A percentile compares a stretch with the other conserved stretches of the same genome.
These are phyloP conservation scores for Gallinago stenura DNA, from an alignment of 2,797 vertebrate genomes.

Conservation along the genomic window DNA sequence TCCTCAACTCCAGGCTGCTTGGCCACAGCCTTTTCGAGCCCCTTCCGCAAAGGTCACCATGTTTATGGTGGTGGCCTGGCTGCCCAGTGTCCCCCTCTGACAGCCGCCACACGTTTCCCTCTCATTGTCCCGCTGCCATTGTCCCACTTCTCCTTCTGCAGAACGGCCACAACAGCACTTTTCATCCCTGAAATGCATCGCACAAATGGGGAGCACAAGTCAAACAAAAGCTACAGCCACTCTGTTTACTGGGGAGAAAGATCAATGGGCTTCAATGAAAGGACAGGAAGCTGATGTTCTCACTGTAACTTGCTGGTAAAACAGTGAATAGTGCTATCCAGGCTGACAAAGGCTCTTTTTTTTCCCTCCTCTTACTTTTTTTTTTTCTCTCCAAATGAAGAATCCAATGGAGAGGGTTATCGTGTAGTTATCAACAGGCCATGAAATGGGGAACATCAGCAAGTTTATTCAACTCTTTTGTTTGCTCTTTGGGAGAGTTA, in stretches of 20 bases:
- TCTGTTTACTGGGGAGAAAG: conserved; percentile 72
- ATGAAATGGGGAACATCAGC: conserved; percentile 67
- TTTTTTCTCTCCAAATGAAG: conserved; percentile 51
- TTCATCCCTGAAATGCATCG: conserved; percentile 55
- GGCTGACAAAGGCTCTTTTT: conserved; percentile 68
- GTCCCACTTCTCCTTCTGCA: conserved; percentile 41
- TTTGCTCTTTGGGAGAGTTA: conserved; percentile 7
- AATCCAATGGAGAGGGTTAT: conserved; percentile 57
- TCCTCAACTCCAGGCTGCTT: background rate
- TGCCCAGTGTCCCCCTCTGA: background rate
- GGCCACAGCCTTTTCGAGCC: background rate
- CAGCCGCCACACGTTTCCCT: background rate
- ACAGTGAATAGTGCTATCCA: conserved; percentile 61
- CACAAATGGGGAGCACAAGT: conserved; percentile 58
- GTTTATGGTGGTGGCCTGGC: background rate
- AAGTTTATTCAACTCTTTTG: conserved; percentile 52
- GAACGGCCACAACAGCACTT: conserved; percentile 66
- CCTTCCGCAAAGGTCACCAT: background rate
- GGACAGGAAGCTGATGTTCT: conserved; percentile 76
- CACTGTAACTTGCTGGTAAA: conserved; percentile 72
- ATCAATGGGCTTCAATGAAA: conserved; percentile 78
- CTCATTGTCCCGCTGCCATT: conserved; percentile 25
- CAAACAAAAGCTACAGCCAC: conserved; percentile 74
- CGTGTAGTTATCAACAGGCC: conserved; percentile 66
- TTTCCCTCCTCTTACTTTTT: background rate